These are phyloP conservation scores for Pseudanteris insignis DNA, from an alignment of 2,888 invertebrate genomes.

Conservation along the genomic window DNA sequence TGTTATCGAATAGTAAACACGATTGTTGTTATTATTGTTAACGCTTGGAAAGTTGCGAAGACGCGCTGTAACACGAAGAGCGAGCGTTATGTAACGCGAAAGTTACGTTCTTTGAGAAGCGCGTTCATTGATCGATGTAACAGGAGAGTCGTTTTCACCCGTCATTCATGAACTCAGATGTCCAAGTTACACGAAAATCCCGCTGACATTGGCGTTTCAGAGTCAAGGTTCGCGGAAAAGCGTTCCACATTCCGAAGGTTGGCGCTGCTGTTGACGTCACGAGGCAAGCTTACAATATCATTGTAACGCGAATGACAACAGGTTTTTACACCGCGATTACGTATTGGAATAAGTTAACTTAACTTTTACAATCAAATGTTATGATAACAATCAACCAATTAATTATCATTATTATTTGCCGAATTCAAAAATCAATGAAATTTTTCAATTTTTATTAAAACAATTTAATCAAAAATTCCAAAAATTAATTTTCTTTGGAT, in stretches of 20 bases:
- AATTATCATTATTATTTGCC: no score
- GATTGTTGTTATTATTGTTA: slow-evolving; percentile 4
- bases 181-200: slow-evolving; percentile 30
- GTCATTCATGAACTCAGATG: slow-evolving; percentile 28
- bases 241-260: slow-evolving; percentile 9
- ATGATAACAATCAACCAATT: no score
- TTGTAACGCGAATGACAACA: no score
- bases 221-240: slow-evolving; percentile 13
- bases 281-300: no score
- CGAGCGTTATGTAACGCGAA: slow-evolving; percentile 24
- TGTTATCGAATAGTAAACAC: not conserved
- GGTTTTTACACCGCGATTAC: no score
- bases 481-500: no score
- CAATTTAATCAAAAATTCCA: no score
- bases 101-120: slow-evolving; percentile 33
- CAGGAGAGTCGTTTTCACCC: slow-evolving; percentile 28
- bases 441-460: no score
- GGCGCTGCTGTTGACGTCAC: not conserved
- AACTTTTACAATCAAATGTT: no score
- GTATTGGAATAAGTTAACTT: no score
- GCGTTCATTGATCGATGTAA: slow-evolving; percentile 39
- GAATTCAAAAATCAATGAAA: no score
- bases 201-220: slow-evolving; percentile 11
- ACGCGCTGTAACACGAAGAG: slow-evolving; percentile 4
- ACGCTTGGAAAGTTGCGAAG: slow-evolving; percentile 11